A percentile compares a stretch with the other conserved stretches of the same genome.
Conservation (phyloP, 2,888 invertebrate genomes). For the Sussaba pulchella region DNA sequence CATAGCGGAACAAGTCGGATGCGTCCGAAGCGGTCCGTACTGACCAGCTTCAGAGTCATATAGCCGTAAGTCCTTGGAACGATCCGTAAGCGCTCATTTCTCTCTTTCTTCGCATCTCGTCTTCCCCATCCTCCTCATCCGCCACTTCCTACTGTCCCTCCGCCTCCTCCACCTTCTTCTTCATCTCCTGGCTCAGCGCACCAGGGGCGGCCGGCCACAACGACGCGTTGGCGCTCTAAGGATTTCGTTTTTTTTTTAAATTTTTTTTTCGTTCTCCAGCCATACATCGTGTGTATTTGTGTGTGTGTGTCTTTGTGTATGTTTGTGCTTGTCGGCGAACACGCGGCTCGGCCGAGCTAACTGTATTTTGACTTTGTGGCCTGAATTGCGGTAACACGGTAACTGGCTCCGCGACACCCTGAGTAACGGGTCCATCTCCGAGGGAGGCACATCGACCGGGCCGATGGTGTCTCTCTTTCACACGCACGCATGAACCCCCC, state of each 20-base stretch:
- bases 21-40: conserved; percentile 3
- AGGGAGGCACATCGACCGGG: conserved; percentile 64
- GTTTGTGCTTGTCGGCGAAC: conserved; percentile 65
- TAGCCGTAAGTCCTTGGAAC: conserved; percentile 42
- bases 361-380: conserved; percentile 85
- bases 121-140: conserved; percentile 42
- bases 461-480: conserved; percentile 44
- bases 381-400: conserved; percentile 85
- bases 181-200: no score
- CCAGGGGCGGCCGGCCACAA: no score
- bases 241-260: conserved; percentile 12
- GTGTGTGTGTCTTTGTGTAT: no score
- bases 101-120: conserved; percentile 58
- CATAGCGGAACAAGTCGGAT: conserved; percentile 21
- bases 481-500: no score
- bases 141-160: conserved; percentile 28
- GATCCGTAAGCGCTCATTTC: conserved; percentile 34
- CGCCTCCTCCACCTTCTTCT: conserved; percentile 6
- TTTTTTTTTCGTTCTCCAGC: conserved; percentile 52
- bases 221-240: conserved; percentile 57
- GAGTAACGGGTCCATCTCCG: conserved; percentile 80
- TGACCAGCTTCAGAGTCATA: conserved; percentile 14
- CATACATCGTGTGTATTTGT: no score
- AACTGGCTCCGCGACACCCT: conserved; percentile 84
- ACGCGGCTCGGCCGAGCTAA: conserved; percentile 78